Conservation (phyloP, 2,888 invertebrate species). For the Lasioglossum zephyrum region DNA sequence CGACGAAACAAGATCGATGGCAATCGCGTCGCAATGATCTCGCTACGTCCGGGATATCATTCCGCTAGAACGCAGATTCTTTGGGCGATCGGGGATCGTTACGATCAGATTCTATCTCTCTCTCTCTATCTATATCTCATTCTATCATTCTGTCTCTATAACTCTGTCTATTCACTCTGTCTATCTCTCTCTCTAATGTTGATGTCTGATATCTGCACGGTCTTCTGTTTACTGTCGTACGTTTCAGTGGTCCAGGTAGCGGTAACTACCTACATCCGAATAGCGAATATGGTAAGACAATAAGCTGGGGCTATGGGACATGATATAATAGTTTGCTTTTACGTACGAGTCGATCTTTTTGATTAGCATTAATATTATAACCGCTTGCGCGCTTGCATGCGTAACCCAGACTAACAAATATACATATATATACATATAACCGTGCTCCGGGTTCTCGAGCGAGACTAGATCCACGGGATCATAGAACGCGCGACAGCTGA, state of each 20-base stretch:
- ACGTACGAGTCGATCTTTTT: constrained; percentile 38
- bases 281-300: constrained; percentile 84
- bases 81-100: constrained; percentile 1
- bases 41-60: constrained; percentile 9
- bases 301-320: constrained; percentile 75
- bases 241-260: constrained; percentile 84
- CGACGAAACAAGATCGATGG: constrained; percentile 1
- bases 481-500: constrained; percentile 4
- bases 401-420: constrained; percentile 50
- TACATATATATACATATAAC: constrained; percentile 26
- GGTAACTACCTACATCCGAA: constrained; percentile 84
- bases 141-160: background rate
- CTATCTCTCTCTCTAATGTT: background rate
- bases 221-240: constrained; percentile 82
- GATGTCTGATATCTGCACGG: constrained; percentile 60
- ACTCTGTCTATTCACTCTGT: background rate
- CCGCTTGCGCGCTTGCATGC: constrained; percentile 67
- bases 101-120: constrained; percentile 20
- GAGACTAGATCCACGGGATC: background rate
- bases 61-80: background rate
- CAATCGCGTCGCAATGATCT: background rate
- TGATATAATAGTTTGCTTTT: constrained; percentile 64
- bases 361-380: constrained; percentile 43
- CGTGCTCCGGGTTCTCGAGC: background rate
- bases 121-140: constrained; percentile 30